phyloP scores from a whole-genome alignment of 2,888 invertebrate species.

The Mythimna lalbum region DNA sequence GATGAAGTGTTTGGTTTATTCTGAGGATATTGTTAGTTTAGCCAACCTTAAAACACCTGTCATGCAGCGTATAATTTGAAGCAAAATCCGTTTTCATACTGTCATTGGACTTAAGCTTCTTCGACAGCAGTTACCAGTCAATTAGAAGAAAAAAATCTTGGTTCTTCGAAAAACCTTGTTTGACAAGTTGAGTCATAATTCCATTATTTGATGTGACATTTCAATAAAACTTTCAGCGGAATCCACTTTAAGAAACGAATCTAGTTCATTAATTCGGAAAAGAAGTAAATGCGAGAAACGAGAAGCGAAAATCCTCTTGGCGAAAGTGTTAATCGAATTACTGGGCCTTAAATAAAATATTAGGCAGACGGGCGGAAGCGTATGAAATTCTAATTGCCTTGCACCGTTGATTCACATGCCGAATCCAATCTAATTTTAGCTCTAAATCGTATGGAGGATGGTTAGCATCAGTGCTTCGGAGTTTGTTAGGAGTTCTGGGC shows the following conservation, averaged over 20 bases:
- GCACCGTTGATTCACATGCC: conserved; percentile 71
- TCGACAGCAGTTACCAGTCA: not conserved
- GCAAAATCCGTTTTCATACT: not conserved
- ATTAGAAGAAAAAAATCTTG: not conserved
- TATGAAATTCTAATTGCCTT: conserved; percentile 74
- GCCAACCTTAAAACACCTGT: not conserved
- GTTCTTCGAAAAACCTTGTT: not conserved
- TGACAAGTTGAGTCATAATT: not conserved
- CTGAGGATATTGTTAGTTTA: no score
- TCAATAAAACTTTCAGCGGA: not conserved
- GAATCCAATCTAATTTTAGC: conserved; percentile 75
- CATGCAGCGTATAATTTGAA: no score
- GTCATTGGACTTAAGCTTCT: not conserved
- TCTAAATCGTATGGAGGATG: conserved; percentile 65
- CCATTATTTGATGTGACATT: not conserved
- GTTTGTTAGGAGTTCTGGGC: conserved; percentile 51
- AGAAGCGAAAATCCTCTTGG: conserved; percentile 26
- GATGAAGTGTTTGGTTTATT: no score
- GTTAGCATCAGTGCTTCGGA: conserved; percentile 62
- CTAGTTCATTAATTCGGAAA: not conserved
- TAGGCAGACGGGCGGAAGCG: conserved; percentile 70
- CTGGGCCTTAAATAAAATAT: conserved; percentile 62
- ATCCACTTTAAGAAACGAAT: not conserved
- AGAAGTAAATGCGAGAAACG: conserved; percentile 7
- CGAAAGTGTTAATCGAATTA: conserved; percentile 46